Conservation (phyloP, 2,113 vertebrate genomes). For the Chaetodon auriga region DNA sequence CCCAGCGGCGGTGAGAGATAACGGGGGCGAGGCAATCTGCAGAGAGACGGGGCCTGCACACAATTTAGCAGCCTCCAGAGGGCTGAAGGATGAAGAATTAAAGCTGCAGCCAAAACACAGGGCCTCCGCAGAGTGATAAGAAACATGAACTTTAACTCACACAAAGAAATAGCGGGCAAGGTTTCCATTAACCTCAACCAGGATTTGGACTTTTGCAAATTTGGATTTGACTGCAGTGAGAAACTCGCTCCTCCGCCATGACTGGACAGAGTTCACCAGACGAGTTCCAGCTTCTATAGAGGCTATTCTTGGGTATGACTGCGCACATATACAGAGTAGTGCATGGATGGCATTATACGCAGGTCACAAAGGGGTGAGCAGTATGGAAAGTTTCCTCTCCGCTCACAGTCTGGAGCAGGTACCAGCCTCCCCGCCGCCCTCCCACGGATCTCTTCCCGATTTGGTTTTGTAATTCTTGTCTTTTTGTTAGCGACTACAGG, state of each 20-base stretch:
- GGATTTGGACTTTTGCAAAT: slow-evolving; percentile 31
- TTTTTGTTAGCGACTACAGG: slow-evolving; percentile 69
- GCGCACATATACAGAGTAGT: slow-evolving; percentile 7
- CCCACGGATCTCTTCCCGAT: slow-evolving; percentile 51
- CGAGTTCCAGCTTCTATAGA: slow-evolving; percentile 5
- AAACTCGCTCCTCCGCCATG: slow-evolving; percentile 13
- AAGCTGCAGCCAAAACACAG: slow-evolving; percentile 27
- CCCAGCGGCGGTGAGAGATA: slow-evolving; percentile 50
- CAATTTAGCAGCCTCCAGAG: slow-evolving; percentile 45
- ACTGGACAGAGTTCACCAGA: slow-evolving; percentile 17
- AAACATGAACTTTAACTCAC: slow-evolving; percentile 40
- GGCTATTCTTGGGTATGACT: slow-evolving; percentile 10
- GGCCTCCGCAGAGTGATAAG: slow-evolving; percentile 41
- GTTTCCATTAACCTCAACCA: slow-evolving; percentile 48
- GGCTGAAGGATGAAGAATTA: slow-evolving; percentile 27
- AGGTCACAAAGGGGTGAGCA: slow-evolving; percentile 22
- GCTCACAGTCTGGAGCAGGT: slow-evolving; percentile 29
- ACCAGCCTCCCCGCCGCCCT: slow-evolving; percentile 47
- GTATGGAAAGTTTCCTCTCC: slow-evolving; percentile 30
- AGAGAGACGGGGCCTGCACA: slow-evolving; percentile 12
- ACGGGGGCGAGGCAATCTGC: slow-evolving; percentile 50
- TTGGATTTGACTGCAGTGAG: slow-evolving; percentile 12
- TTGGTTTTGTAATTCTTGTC: slow-evolving; percentile 34
- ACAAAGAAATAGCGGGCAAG: slow-evolving; percentile 17
- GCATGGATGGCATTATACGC: neutral